A percentile compares a stretch with the other conserved stretches of the same genome.
These are phyloP conservation scores for Paradoxurus hermaphroditus DNA, from an alignment of 2,113 vertebrate species.

Conservation along the genomic window DNA sequence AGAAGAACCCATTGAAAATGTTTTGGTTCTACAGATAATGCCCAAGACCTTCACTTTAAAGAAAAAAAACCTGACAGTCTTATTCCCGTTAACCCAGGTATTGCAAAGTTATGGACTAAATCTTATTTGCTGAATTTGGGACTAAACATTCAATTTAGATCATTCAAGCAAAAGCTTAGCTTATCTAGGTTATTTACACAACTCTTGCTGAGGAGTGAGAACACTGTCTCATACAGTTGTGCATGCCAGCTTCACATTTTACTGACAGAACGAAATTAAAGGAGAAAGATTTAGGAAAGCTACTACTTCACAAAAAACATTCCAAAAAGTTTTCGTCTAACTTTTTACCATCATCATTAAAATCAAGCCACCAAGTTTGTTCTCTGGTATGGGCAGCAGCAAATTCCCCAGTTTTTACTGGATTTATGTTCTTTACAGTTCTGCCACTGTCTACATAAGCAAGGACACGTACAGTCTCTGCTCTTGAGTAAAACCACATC, in stretches of 20 bases:
- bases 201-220: background rate
- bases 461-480: background rate
- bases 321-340: background rate
- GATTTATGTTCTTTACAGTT: background rate
- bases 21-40: background rate
- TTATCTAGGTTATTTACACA: background rate
- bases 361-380: background rate
- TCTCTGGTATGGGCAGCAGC: background rate
- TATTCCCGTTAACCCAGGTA: background rate
- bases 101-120: background rate
- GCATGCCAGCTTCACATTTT: background rate
- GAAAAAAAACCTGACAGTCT: background rate
- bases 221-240: background rate
- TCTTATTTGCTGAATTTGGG: background rate
- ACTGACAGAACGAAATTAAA: background rate
- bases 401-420: background rate
- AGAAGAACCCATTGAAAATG: background rate
- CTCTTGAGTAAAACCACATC: background rate
- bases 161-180: background rate
- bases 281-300: constrained; percentile 23
- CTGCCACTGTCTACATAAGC: background rate
- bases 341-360: background rate
- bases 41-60: background rate
- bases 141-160: background rate
- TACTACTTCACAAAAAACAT: background rate